Conservation (phyloP, 2,888 invertebrate genomes). For the Temnothorax ravouxi region DNA sequence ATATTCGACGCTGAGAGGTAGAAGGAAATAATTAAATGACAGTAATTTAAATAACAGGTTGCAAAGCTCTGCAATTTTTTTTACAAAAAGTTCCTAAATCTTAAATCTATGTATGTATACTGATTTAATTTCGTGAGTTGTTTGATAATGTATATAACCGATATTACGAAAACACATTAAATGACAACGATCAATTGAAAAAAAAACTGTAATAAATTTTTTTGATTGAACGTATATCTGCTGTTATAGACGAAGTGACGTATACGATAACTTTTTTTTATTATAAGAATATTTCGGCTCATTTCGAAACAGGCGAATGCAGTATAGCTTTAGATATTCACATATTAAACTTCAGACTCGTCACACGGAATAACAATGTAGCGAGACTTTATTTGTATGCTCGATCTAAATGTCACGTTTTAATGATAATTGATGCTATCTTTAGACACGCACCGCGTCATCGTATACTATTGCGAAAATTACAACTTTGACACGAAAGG, state of each 20-base stretch:
- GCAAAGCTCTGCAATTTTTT: background rate
- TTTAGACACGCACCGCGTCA: slow-evolving; percentile 2
- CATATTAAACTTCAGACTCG: background rate
- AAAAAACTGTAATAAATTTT: background rate
- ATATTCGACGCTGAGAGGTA: background rate
- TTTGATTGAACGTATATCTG: background rate
- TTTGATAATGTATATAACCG: background rate
- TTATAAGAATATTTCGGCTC: background rate
- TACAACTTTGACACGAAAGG: background rate
- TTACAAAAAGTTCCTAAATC: background rate
- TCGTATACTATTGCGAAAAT: slow-evolving; percentile 6
- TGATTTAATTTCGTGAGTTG: background rate
- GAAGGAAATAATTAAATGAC: background rate
- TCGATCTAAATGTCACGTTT: slow-evolving; percentile 16
- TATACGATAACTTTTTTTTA: background rate
- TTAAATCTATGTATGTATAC: background rate
- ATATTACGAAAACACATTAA: slow-evolving; percentile 4
- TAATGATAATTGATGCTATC: slow-evolving; percentile 26
- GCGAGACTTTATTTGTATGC: background rate
- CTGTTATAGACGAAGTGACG: background rate
- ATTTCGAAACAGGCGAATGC: background rate
- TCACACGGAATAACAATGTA: slow-evolving; percentile 24
- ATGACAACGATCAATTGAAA: background rate
- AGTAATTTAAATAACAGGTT: slow-evolving; percentile 16
- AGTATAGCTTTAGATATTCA: slow-evolving; percentile 15